Conservation (phyloP, 2,113 vertebrate species). For the Zosterops hypoxanthus region DNA sequence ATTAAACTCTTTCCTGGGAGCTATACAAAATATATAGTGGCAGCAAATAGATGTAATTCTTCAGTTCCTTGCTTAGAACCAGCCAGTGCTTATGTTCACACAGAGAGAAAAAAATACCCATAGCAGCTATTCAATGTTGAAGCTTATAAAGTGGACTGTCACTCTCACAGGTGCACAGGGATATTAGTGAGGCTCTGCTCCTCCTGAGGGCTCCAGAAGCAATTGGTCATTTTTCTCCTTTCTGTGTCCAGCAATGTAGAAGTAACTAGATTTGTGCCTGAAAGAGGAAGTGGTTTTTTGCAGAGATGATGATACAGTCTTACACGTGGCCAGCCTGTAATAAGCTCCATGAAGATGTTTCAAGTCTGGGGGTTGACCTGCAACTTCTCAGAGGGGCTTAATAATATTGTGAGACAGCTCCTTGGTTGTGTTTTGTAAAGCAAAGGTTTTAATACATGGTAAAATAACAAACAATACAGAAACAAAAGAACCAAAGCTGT, state of each 20-base stretch:
- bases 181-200: background rate
- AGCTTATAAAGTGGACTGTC: conserved; percentile 23
- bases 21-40: background rate
- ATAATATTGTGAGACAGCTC: no score
- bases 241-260: background rate
- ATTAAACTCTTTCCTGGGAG: conserved; percentile 28
- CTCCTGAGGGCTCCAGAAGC: background rate
- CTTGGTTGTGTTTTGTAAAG: no score
- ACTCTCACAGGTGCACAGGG: background rate
- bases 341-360: no score
- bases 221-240: conserved; percentile 7
- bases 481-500: no score
- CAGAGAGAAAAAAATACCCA: background rate
- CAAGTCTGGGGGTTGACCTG: no score
- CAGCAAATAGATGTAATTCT: conserved; percentile 25
- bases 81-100: background rate
- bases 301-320: background rate
- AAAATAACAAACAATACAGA: no score
- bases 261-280: background rate
- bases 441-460: no score
- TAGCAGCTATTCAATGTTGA: background rate
- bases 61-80: conserved; percentile 5
- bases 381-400: no score
- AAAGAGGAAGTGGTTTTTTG: background rate
- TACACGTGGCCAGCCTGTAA: no score